A percentile compares a stretch with the other conserved stretches of the same genome.
Evolutionary conservation across 2,113 vertebrate genomes (phyloP).

Genomic region (Holacanthus passer): DNA sequence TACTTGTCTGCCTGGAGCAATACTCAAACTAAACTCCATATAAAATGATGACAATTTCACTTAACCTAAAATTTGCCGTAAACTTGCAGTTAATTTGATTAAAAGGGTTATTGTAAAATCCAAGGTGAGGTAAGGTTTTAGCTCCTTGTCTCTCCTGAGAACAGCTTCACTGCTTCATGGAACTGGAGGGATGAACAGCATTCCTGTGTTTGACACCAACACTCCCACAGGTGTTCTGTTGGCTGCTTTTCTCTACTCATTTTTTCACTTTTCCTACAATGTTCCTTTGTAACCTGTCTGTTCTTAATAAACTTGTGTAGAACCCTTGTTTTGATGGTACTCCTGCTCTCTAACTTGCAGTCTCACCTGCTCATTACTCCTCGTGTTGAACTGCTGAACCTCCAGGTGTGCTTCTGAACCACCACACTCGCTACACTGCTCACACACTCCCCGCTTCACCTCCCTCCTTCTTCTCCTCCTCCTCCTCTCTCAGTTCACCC

Average conservation of each 20-base stretch:
- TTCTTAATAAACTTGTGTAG: not conserved
- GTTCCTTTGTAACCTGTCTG: not conserved
- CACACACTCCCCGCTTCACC: not conserved
- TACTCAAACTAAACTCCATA: no score
- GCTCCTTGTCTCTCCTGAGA: not conserved
- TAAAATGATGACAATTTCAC: no score
- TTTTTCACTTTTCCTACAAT: not conserved
- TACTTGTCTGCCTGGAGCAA: no score
- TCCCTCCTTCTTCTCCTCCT: conserved; percentile 6
- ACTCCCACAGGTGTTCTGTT: not conserved
- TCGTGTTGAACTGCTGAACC: conserved; percentile 51
- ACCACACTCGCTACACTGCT: not conserved
- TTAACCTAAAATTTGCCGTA: no score
- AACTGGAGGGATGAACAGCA: not conserved
- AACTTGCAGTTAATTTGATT: no score
- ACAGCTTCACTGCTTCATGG: not conserved
- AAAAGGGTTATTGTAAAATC: no score
- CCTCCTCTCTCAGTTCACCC: not conserved
- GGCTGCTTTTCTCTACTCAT: not conserved
- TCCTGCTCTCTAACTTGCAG: conserved; percentile 22
- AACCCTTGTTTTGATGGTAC: not conserved
- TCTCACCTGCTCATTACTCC: conserved; percentile 46
- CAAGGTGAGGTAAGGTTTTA: no score
- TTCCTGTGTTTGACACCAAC: no score
- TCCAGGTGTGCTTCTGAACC: conserved; percentile 51